Percentiles rank a stretch among this genome's conserved stretches.
Evolutionary conservation across 2,797 vertebrate genomes (phyloP).

Genomic region (Echeneis naucrates): DNA sequence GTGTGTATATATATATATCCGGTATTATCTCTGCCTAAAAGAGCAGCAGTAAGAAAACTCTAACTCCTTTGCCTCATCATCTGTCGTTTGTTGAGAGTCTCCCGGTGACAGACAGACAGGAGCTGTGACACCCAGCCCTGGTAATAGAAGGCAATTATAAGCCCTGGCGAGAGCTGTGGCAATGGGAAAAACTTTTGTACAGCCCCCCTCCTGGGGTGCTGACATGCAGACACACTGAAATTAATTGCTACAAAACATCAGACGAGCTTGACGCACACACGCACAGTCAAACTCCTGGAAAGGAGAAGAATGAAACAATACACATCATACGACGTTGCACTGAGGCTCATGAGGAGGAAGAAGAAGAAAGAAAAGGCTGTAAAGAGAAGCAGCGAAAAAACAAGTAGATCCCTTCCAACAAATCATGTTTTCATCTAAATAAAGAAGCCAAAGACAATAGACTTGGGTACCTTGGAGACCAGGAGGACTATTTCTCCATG

Average conservation of each 20-base stretch:
- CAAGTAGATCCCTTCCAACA: constrained; percentile 82
- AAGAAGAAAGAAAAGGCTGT: constrained; percentile 70
- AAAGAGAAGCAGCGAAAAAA: constrained; percentile 71
- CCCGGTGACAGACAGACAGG: constrained; percentile 80
- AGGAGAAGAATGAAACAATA: constrained; percentile 80
- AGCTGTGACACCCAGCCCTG: constrained; percentile 80
- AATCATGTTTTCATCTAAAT: constrained; percentile 89
- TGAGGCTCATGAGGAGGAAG: constrained; percentile 74
- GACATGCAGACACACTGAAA: constrained; percentile 83
- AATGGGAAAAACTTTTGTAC: constrained; percentile 80
- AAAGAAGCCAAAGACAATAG: constrained; percentile 89
- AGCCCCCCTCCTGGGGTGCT: constrained; percentile 79
- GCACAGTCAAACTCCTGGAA: constrained; percentile 81
- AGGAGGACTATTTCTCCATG: constrained; percentile 89
- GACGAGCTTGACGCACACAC: constrained; percentile 77
- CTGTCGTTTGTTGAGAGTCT: constrained; percentile 77
- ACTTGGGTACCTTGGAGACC: constrained; percentile 89
- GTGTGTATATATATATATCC: constrained; percentile 35
- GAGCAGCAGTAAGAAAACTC: constrained; percentile 69
- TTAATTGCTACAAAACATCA: constrained; percentile 86
- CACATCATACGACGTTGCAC: constrained; percentile 68
- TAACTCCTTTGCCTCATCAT: constrained; percentile 77
- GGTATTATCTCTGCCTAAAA: constrained; percentile 71
- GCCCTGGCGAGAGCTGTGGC: constrained; percentile 79
- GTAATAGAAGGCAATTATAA: constrained; percentile 85